Evolutionary conservation across 2,888 invertebrate genomes (phyloP), one percentile per base, ranked within the genome.

Genomic region (Lasius fuliginosus): DNA sequence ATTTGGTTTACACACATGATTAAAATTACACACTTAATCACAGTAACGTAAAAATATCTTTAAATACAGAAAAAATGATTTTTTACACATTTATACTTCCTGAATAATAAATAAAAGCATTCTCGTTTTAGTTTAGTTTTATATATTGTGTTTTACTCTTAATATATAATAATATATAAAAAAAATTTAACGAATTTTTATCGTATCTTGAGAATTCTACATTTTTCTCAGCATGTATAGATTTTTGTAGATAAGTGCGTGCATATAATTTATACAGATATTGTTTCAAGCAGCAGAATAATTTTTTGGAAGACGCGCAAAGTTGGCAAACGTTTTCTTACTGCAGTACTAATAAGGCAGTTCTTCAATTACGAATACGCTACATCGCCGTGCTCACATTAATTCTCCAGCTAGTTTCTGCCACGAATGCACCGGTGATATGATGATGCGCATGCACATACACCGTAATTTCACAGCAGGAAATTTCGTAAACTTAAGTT

Each of bases 361-460:
- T 58, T 42, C 30, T 42, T 69, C 56, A 77, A 49, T 69, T 69
- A 77, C 40, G 56, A 69, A 77, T 69, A 77, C 18, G 46, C 62
- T 49, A 60, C 60, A 49, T 60, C 49, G 46, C 27, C 62, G 30
- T 42, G 77, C 46, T 73, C 27, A 49, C 46, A 81, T 81, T 60
- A 81, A 73, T 49, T 81, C 60, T 60, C 46, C 36, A 73, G 73
- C 46, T 69, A 69, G 42, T 79, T 49, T 68, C 77, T 62, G 73
- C 79, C 79, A 58, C 73, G 23, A 81, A 81, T 46, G 73, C 79
- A 81, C 79, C 73, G 27, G 79, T 49, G 73, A 73, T 79, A 71
- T 60, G 71, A 68, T n/a, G 56, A 79, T 68, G 68, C 46, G 33
- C 60, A 60, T 71, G 71, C 60, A 79, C 73, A 36, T 71, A 60